These are phyloP conservation scores for Vanessa tameamea DNA, from an alignment of 1,140 invertebrate species.

Conservation along the genomic window DNA sequence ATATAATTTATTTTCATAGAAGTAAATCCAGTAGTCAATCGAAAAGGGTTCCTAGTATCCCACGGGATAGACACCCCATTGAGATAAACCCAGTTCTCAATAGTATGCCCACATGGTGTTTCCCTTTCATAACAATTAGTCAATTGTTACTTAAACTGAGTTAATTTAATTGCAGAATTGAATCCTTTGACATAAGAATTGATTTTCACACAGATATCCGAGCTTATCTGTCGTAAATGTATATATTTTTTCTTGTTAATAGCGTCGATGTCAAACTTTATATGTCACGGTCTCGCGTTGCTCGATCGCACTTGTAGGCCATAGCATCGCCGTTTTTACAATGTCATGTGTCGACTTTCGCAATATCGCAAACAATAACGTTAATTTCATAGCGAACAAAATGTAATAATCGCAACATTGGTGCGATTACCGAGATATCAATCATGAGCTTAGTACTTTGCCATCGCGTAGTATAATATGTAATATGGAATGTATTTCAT, in stretches of 20 bases:
- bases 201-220: conserved; percentile 9
- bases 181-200: neutral
- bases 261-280: conserved; percentile 75
- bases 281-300: conserved; percentile 75
- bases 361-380: conserved; percentile 64
- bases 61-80: conserved; percentile 74
- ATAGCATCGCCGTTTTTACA: conserved; percentile 70
- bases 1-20: conserved; percentile 8
- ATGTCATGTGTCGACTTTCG: conserved; percentile 78
- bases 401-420: conserved; percentile 9
- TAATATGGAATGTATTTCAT: conserved; percentile 32
- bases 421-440: conserved; percentile 37
- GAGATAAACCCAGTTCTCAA: conserved; percentile 63
- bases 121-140: conserved; percentile 59
- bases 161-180: conserved; percentile 19
- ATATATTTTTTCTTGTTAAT: conserved; percentile 28
- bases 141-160: conserved; percentile 45
- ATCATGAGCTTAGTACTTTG: conserved; percentile 16
- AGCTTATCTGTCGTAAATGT: conserved; percentile 14
- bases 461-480: conserved; percentile 26
- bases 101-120: conserved; percentile 74
- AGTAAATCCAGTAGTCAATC: conserved; percentile 50
- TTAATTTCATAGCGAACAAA: conserved; percentile 39
- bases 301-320: conserved; percentile 78
- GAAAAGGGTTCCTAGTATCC: conserved; percentile 67